phyloP scores from a whole-genome alignment of 2,797 vertebrate species.

The Anisognathus igniventris region DNA sequence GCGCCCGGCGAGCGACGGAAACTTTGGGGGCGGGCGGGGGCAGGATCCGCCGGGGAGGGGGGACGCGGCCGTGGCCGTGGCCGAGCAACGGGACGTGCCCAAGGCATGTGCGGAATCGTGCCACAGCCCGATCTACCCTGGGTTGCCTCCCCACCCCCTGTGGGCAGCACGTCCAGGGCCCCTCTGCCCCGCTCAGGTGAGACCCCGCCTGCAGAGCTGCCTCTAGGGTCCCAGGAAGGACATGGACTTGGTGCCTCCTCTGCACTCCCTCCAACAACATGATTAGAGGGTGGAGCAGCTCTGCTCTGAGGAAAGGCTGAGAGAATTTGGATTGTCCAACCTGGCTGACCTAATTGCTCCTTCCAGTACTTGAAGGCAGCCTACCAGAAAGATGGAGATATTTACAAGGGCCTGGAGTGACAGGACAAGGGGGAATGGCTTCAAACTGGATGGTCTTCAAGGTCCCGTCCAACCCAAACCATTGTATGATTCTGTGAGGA shows the following conservation, averaged over 20 bases:
- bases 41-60: too few relatives aligned
- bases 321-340: neutral
- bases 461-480: neutral
- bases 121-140: too few relatives aligned
- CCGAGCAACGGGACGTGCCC: neutral
- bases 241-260: neutral
- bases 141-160: accelerated
- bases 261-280: too few relatives aligned
- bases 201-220: too few relatives aligned
- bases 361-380: neutral
- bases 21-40: neutral
- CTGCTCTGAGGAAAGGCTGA: neutral
- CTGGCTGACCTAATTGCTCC: neutral
- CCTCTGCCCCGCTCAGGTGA: neutral
- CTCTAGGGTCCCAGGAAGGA: neutral
- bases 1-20: neutral
- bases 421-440: neutral
- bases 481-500: neutral
- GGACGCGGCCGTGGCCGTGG: too few relatives aligned
- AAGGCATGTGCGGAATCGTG: accelerated
- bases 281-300: neutral
- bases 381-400: neutral
- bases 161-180: too few relatives aligned
- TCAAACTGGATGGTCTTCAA: neutral
- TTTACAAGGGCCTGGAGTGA: neutral